Conservation (phyloP, 1,140 invertebrate genomes). For the Ceratosolen solmsi region DNA sequence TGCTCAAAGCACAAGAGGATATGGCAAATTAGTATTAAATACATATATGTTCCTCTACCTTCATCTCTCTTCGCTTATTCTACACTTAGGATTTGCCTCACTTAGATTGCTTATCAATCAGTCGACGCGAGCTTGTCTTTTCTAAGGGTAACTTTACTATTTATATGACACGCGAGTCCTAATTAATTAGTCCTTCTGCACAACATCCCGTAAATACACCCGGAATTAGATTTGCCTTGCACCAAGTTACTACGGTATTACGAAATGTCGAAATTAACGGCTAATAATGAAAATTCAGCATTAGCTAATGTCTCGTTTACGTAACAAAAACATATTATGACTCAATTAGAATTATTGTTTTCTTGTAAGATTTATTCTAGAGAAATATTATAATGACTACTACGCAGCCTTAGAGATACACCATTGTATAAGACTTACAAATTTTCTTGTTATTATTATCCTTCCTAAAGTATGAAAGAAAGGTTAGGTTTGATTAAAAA, state of each 20-base stretch:
- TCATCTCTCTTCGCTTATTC: neutral
- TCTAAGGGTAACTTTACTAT: neutral
- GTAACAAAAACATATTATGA: neutral
- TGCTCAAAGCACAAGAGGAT: neutral
- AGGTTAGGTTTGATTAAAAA: too few relatives aligned
- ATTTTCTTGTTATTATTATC: slow-evolving; percentile 7
- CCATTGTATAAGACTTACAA: too few relatives aligned
- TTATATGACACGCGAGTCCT: neutral
- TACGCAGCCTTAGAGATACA: too few relatives aligned
- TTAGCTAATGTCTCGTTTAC: neutral
- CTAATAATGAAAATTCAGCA: neutral
- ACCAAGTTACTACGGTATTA: neutral
- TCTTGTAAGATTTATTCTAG: neutral
- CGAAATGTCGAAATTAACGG: neutral
- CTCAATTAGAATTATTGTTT: neutral
- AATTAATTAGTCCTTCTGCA: slow-evolving; percentile 7
- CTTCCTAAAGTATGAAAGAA: neutral
- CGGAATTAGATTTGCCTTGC: neutral
- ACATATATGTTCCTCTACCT: neutral
- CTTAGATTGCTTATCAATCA: neutral
- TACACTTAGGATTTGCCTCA: neutral
- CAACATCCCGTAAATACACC: neutral
- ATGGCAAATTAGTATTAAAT: neutral
- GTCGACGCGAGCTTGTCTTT: neutral
- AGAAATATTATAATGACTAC: too few relatives aligned